These are phyloP conservation scores for Trissolcus japonicus DNA, from an alignment of 2,888 invertebrate species.

Conservation along the genomic window DNA sequence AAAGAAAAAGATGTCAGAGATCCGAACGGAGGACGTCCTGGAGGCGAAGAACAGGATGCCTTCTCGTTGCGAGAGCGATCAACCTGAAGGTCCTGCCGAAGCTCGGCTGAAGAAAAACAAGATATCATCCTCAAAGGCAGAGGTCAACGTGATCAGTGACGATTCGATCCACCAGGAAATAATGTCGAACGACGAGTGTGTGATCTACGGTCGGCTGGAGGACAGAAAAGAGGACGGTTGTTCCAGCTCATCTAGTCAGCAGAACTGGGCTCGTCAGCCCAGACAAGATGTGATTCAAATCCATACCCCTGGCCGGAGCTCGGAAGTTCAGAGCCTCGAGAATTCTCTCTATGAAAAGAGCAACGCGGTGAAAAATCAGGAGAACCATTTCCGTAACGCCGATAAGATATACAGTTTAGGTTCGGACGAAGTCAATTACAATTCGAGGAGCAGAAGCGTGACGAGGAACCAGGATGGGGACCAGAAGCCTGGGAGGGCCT, in stretches of 20 bases:
- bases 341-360: conserved; percentile 59
- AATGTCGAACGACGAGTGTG: conserved; percentile 40
- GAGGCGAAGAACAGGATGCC: conserved; percentile 65
- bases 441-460: conserved; percentile 30
- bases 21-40: conserved; percentile 69
- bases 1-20: conserved; percentile 68
- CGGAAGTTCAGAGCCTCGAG: conserved; percentile 52
- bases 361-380: conserved; percentile 53
- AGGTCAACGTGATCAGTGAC: conserved; percentile 26
- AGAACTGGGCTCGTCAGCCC: conserved; percentile 10
- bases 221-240: conserved; percentile 38
- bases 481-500: conserved; percentile 15
- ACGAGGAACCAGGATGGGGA: conserved; percentile 10
- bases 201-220: conserved; percentile 43
- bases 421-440: conserved; percentile 60
- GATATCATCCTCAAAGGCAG: conserved; percentile 45
- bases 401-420: conserved; percentile 70
- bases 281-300: conserved; percentile 35
- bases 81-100: conserved; percentile 48
- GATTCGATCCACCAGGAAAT: conserved; percentile 15
- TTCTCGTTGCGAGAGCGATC: conserved; percentile 19
- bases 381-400: conserved; percentile 68
- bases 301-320: conserved; percentile 11
- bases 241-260: conserved; percentile 31
- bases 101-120: conserved; percentile 60